These are phyloP conservation scores for Takifugu rubripes DNA, from an alignment of 2,797 vertebrate genomes.

Conservation along the genomic window DNA sequence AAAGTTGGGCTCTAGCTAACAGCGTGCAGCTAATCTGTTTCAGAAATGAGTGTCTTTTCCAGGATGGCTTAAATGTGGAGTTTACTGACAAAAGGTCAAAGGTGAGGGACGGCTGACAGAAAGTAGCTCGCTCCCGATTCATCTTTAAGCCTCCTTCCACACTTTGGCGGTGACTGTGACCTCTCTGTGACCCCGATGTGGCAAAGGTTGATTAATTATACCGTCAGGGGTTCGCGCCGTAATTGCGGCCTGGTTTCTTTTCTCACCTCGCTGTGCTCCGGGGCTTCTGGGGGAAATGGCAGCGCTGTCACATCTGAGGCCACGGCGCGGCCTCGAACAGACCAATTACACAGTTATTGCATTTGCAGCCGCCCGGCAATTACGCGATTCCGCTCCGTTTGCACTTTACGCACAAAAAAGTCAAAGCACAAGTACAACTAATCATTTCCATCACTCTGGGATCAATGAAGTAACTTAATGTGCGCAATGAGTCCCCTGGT, in stretches of 20 bases:
- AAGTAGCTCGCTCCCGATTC: conserved; percentile 26
- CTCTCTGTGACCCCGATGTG: conserved; percentile 32
- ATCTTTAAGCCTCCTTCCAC: conserved; percentile 37
- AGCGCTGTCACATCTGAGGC: conserved; percentile 25
- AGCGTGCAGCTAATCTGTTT: conserved; percentile 36
- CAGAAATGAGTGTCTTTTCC: conserved; percentile 36
- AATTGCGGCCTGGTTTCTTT: conserved; percentile 33
- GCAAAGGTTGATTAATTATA: conserved; percentile 54
- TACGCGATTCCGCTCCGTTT: conserved; percentile 41
- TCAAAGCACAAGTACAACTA: conserved; percentile 10
- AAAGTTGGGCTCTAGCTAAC: conserved; percentile 13
- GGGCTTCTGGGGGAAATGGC: conserved; percentile 28
- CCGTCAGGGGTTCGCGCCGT: conserved; percentile 21
- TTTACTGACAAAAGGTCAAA: conserved; percentile 23
- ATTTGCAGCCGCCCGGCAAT: conserved; percentile 42
- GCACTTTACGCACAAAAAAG: conserved; percentile 40
- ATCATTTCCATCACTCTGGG: conserved; percentile 43
- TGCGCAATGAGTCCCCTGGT: conserved; percentile 47
- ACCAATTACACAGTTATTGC: conserved; percentile 52
- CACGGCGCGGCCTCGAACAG: conserved; percentile 20
- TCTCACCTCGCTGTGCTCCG: conserved; percentile 23
- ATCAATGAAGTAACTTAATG: conserved; percentile 59
- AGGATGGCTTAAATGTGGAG: conserved; percentile 28
- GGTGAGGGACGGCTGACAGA: conserved; percentile 28
- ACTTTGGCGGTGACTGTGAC: conserved; percentile 17